These are phyloP conservation scores for Clarias macrocephalus DNA, from an alignment of 2,113 vertebrate species.

Conservation along the genomic window DNA sequence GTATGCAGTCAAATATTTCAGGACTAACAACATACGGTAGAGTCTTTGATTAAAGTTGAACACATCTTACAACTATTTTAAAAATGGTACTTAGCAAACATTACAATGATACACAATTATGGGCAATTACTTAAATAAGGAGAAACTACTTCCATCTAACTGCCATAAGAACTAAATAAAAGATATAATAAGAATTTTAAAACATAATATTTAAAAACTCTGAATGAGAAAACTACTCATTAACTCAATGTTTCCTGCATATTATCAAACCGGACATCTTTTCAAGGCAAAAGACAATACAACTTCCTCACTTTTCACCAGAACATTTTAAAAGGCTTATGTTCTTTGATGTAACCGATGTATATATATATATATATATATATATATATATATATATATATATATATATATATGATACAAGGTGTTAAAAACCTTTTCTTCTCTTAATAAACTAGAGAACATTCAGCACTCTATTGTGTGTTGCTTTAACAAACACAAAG, in stretches of 20 bases:
- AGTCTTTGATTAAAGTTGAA: not conserved
- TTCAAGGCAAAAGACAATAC: not conserved
- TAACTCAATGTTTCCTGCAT: not conserved
- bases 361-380: too few relatives aligned
- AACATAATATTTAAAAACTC: not conserved
- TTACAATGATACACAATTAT: not conserved
- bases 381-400: too few relatives aligned
- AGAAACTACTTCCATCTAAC: not conserved
- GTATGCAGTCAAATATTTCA: not conserved
- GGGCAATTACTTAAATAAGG: not conserved
- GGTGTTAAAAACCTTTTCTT: too few relatives aligned
- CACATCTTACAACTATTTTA: not conserved
- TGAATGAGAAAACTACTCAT: not conserved
- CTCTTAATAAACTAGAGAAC: too few relatives aligned
- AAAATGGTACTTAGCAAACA: not conserved
- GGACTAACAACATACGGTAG: not conserved
- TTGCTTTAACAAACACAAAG: too few relatives aligned
- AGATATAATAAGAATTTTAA: not conserved
- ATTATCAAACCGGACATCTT: not conserved
- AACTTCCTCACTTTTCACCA: too few relatives aligned
- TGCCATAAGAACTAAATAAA: not conserved
- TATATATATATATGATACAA: too few relatives aligned
- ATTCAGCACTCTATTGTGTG: too few relatives aligned
- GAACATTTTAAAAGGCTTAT: too few relatives aligned
- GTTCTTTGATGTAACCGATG: too few relatives aligned